Evolutionary conservation across 2,888 invertebrate species (phyloP).

Genomic region (Eutolmus rufibarbis): DNA sequence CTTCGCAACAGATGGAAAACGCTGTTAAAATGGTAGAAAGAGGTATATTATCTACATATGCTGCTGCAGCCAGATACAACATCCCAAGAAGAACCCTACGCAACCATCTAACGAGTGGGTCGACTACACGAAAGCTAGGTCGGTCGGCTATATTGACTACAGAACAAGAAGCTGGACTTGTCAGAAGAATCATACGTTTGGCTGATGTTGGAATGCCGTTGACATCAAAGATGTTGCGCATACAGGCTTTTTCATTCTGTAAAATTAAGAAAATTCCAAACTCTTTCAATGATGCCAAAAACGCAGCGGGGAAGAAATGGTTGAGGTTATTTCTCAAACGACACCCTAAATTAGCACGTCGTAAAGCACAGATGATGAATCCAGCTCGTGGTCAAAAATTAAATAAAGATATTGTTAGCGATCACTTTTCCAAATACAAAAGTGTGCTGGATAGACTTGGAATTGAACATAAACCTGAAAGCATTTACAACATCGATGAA

Average conservation of each 20-base stretch:
- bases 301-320: slow-evolving; percentile 28
- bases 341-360: slow-evolving; percentile 30
- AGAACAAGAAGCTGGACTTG: slow-evolving; percentile 23
- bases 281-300: slow-evolving; percentile 21
- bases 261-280: too few relatives aligned
- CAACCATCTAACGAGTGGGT: slow-evolving; percentile 19
- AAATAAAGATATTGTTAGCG: too few relatives aligned
- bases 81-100: slow-evolving; percentile 25
- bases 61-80: not conserved
- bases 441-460: too few relatives aligned
- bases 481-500: slow-evolving; percentile 34
- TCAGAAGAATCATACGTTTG: slow-evolving; percentile 13
- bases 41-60: slow-evolving; percentile 9
- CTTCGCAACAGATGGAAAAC: too few relatives aligned
- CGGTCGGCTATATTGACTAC: slow-evolving; percentile 16
- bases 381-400: too few relatives aligned
- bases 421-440: too few relatives aligned
- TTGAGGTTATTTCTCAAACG: slow-evolving; percentile 37
- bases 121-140: slow-evolving; percentile 27
- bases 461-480: too few relatives aligned
- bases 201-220: not conserved
- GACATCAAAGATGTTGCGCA: not conserved
- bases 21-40: too few relatives aligned
- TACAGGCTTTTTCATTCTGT: not conserved
- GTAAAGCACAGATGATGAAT: not conserved